Evolutionary conservation across 2,888 invertebrate genomes (phyloP), one percentile per base, ranked within the genome.

Genomic region (Hemithea aestivaria): DNA sequence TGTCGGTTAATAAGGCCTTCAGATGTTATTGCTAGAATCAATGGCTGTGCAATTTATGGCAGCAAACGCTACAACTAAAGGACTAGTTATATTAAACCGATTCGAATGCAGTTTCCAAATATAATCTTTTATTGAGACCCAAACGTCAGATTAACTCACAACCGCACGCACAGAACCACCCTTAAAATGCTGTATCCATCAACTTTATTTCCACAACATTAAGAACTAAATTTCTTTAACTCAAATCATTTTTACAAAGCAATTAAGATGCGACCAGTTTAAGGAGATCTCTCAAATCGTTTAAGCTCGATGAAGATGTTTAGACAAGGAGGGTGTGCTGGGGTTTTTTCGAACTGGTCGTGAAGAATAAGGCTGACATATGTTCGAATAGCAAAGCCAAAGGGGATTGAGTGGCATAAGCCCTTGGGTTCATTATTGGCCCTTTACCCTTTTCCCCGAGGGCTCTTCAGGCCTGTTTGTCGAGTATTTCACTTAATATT

Each of bases 381-480:
- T 81, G 83, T 76, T 80, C 63, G 58, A 66, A 53, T 65, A 60
- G 69, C 64, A 66, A 75, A 71, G 66, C 63, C 52, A 68, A 66
- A 42, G 66, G 80, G 78, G 76, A 73, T 75, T 66, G 81, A 79
- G 76, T 78, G 78, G 72, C 70, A 69, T 80, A 82, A 83, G 77
- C 83, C 78, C 73, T 73, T 71, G 72, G 73, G 72, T 70, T 78
- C 75, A 82, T 83, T 83, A 82, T 77, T 77, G 73, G 62, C 67
- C 70, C 68, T 71, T 73, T 70, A 65, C 67, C 73, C 72, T 70
- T 71, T 66, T 64, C 33, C 58, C 53, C 49, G 64, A 67, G 66
- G 67, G 66, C 63, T 55, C 69, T 71, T 61, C 62, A 56, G 48
- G 47, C 56, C 53, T 81, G 74, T 81, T 83, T 80, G 77, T 69